Evolutionary conservation across 2,888 invertebrate genomes (phyloP).

Genomic region (Lepidochitona cinerea): DNA sequence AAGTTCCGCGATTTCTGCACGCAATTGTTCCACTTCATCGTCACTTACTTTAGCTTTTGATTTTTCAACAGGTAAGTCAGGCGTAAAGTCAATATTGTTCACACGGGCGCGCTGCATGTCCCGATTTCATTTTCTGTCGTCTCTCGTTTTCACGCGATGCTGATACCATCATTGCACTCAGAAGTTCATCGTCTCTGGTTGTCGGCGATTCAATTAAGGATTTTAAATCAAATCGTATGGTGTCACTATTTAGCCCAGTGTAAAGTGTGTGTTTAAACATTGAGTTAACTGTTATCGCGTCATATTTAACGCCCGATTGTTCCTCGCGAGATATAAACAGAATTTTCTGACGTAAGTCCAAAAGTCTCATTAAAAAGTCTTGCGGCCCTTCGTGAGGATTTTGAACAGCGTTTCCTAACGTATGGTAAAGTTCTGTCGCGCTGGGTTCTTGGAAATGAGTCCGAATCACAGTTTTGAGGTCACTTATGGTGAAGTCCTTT

Average conservation of each 20-base stretch:
- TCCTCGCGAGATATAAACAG: neutral
- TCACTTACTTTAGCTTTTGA: neutral
- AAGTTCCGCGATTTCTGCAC: no score
- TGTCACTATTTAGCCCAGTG: neutral
- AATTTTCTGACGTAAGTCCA: neutral
- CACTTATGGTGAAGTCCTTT: neutral
- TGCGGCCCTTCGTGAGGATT: neutral
- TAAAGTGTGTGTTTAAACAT: neutral
- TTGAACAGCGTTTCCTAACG: neutral
- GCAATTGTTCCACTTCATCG: neutral
- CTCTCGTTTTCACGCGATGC: neutral
- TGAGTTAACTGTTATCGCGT: neutral
- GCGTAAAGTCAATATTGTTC: neutral
- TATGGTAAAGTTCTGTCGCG: neutral
- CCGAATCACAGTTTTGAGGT: neutral
- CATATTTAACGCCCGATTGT: neutral
- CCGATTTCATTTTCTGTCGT: neutral
- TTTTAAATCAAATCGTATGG: neutral
- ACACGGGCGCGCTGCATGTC: no score
- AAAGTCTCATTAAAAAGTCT: neutral
- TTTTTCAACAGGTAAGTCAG: neutral
- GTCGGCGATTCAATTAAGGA: neutral
- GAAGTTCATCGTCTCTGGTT: neutral
- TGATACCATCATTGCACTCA: neutral
- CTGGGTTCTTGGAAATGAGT: neutral